These are phyloP conservation scores for Leptosomus discolor DNA, from an alignment of 2,113 vertebrate species.

Conservation along the genomic window DNA sequence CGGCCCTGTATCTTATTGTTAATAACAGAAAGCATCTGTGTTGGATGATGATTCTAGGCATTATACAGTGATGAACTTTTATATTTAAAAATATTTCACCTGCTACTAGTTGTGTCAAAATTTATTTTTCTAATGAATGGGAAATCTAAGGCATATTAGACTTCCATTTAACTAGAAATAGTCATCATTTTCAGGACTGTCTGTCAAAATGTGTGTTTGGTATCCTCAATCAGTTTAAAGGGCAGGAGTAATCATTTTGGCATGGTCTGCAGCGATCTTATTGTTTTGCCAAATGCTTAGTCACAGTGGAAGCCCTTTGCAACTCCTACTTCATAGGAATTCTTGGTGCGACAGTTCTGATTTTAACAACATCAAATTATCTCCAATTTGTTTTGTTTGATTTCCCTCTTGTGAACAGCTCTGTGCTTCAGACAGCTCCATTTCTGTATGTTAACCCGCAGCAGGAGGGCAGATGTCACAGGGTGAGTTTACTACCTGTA, in stretches of 20 bases:
- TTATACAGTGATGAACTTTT: not conserved
- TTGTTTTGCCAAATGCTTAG: constrained; percentile 68
- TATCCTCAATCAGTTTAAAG: constrained; percentile 17
- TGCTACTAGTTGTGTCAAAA: not conserved
- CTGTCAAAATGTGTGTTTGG: constrained; percentile 48
- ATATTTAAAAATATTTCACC: not conserved
- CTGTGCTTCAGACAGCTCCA: constrained; percentile 47
- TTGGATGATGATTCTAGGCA: not conserved
- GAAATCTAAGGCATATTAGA: not conserved
- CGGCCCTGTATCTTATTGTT: not conserved
- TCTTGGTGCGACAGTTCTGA: constrained; percentile 31
- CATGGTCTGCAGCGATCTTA: constrained; percentile 39
- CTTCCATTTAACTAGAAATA: not conserved
- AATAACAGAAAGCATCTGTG: not conserved
- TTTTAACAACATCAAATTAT: constrained; percentile 74
- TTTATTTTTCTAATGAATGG: not conserved
- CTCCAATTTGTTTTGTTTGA: constrained; percentile 75
- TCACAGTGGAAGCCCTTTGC: constrained; percentile 62
- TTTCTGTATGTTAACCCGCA: constrained; percentile 73
- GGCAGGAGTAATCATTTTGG: constrained; percentile 50
- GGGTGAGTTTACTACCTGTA: constrained; percentile 73
- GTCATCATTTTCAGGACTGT: not conserved
- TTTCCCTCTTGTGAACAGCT: constrained; percentile 62
- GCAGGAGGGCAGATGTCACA: constrained; percentile 73
- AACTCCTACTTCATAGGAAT: constrained; percentile 41